Percentiles rank a stretch among this genome's conserved stretches.
Evolutionary conservation across 2,113 vertebrate genomes (phyloP).

Genomic region (Paramisgurnus dabryanus): DNA sequence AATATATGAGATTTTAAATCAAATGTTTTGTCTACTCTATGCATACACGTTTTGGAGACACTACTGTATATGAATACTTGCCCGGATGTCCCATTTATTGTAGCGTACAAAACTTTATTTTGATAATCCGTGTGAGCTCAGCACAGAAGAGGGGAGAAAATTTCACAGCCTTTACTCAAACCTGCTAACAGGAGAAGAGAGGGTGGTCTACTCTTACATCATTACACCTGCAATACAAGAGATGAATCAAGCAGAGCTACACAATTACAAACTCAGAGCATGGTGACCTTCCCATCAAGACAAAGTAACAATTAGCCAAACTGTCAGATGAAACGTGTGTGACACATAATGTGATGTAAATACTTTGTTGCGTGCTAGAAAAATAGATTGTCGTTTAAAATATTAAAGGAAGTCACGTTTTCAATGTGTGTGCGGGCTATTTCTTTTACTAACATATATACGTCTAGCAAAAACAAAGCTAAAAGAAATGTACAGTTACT

Average conservation of each 20-base stretch:
- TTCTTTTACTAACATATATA: too few species aligned
- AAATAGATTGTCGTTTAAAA: background rate
- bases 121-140: background rate
- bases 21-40: too few species aligned
- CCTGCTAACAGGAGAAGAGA: background rate
- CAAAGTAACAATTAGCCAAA: slow-evolving; percentile 5
- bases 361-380: slow-evolving; percentile 3
- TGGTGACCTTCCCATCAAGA: slow-evolving; percentile 4
- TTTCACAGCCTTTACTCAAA: background rate
- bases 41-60: too few species aligned
- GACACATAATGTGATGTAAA: slow-evolving; percentile 3
- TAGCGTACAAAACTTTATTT: too few species aligned
- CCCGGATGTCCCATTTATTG: background rate
- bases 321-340: background rate
- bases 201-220: background rate
- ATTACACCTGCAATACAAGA: background rate
- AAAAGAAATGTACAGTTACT: too few species aligned
- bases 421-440: too few species aligned
- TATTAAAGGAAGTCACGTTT: background rate
- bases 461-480: too few species aligned
- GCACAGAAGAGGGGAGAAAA: too few species aligned
- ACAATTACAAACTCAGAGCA: slow-evolving; percentile 20
- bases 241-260: slow-evolving; percentile 1
- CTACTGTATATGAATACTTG: too few species aligned
- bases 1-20: too few species aligned